Conservation (phyloP, 2,888 invertebrate species). For the Drosophila cracens region DNA sequence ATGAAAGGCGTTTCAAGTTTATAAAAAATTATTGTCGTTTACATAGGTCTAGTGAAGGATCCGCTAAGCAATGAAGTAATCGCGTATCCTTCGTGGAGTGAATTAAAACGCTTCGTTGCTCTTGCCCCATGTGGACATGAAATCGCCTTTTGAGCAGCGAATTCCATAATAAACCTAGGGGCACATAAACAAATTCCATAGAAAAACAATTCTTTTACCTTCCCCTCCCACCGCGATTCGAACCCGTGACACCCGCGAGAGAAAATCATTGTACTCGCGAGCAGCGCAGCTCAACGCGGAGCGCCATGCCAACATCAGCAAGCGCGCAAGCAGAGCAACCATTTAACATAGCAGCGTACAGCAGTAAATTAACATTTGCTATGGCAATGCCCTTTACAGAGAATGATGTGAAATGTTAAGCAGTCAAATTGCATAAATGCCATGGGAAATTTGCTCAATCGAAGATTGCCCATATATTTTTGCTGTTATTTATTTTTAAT, state of each 20-base stretch:
- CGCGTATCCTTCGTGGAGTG: background rate
- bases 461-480: constrained; percentile 4
- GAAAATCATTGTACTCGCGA: background rate
- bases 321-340: fast-evolving
- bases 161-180: constrained; percentile 4
- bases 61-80: background rate
- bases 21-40: constrained; percentile 1
- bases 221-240: background rate
- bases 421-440: constrained; percentile 16
- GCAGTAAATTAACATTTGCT: constrained; percentile 17
- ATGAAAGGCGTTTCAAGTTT: background rate
- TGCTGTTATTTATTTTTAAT: constrained; percentile 13
- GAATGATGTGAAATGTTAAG: constrained; percentile 1
- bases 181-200: background rate
- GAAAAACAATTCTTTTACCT: background rate
- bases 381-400: constrained; percentile 13
- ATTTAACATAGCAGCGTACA: constrained; percentile 13
- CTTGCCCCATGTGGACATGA: constrained; percentile 4
- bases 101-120: background rate
- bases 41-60: constrained; percentile 1
- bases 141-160: constrained; percentile 13
- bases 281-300: constrained; percentile 18
- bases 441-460: constrained; percentile 34
- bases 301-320: constrained; percentile 19
- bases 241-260: background rate